Conservation (phyloP, 1,140 invertebrate species). For the Amphibalanus amphitrite region DNA sequence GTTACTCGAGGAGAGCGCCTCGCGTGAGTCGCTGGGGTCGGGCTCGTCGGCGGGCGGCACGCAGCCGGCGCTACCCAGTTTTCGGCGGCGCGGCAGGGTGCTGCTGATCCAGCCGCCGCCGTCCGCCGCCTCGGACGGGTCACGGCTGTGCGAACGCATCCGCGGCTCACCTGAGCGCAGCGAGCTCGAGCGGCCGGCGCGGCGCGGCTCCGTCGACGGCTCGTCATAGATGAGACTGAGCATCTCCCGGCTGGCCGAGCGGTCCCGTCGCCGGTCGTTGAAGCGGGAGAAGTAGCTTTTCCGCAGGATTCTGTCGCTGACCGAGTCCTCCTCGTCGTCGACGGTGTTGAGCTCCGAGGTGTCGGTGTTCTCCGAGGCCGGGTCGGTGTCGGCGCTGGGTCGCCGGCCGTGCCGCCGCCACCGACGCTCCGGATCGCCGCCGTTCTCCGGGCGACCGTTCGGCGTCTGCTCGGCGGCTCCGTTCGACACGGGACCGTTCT, state of each 20-base stretch:
- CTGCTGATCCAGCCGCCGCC: not conserved
- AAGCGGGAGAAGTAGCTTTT: constrained; percentile 77
- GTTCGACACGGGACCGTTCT: not conserved
- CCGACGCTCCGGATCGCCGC: not conserved
- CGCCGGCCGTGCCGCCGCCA: too few species aligned
- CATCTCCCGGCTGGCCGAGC: not conserved
- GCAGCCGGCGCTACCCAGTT: not conserved
- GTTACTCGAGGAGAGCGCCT: not conserved
- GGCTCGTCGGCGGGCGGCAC: not conserved
- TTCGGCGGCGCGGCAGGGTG: not conserved
- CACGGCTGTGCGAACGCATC: not conserved
- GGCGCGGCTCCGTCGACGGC: constrained; percentile 14
- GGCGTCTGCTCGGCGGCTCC: not conserved
- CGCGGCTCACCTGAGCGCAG: not conserved
- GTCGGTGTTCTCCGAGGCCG: not conserved
- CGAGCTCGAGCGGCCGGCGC: constrained; percentile 10
- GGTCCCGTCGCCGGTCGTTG: constrained; percentile 31
- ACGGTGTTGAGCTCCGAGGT: not conserved
- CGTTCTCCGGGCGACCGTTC: not conserved
- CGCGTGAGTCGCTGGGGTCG: not conserved
- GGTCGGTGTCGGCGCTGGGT: not conserved
- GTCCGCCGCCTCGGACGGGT: not conserved
- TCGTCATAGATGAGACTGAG: constrained; percentile 10
- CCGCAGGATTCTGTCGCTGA: constrained; percentile 63
- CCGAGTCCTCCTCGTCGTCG: constrained; percentile 40